phyloP scores from a whole-genome alignment of 53 echinoderm and acorn worm genomes.

The Mesocentrotus franciscanus region DNA sequence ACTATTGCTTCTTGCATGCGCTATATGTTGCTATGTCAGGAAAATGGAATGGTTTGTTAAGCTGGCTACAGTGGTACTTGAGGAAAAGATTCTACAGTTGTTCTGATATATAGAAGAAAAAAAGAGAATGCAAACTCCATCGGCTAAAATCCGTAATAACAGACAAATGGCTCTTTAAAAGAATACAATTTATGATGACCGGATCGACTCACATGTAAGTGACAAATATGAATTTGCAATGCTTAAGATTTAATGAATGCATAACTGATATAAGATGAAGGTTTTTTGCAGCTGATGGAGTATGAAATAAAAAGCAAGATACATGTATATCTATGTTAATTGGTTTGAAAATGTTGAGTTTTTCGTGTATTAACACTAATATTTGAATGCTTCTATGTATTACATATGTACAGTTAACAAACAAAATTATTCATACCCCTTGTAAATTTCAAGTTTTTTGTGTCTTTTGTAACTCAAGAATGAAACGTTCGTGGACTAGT shows the following conservation, averaged over 20 bases:
- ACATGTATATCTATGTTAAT: not conserved
- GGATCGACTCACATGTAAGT: not conserved
- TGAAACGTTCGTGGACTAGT: too few species aligned
- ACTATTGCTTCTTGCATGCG: conserved; percentile 32
- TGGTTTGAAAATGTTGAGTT: not conserved
- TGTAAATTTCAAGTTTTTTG: too few species aligned
- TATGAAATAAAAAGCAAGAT: not conserved
- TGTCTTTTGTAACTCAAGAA: too few species aligned
- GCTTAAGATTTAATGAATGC: not conserved
- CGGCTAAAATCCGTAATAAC: not conserved
- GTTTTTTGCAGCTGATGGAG: not conserved
- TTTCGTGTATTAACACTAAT: not conserved
- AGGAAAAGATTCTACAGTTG: not conserved
- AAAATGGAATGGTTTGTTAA: not conserved
- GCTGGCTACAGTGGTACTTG: not conserved
- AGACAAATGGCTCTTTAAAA: not conserved
- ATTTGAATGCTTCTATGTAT: not conserved
- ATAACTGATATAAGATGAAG: not conserved
- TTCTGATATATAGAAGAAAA: not conserved
- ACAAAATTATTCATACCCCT: too few species aligned
- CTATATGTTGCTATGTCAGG: conserved; percentile 21
- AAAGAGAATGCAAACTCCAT: not conserved
- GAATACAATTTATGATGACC: not conserved
- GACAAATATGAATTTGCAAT: not conserved
- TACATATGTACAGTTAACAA: not conserved